Evolutionary conservation across 2,888 invertebrate species (phyloP), one percentile per base, ranked within the genome.

Genomic region (Ectemnius continuus): DNA sequence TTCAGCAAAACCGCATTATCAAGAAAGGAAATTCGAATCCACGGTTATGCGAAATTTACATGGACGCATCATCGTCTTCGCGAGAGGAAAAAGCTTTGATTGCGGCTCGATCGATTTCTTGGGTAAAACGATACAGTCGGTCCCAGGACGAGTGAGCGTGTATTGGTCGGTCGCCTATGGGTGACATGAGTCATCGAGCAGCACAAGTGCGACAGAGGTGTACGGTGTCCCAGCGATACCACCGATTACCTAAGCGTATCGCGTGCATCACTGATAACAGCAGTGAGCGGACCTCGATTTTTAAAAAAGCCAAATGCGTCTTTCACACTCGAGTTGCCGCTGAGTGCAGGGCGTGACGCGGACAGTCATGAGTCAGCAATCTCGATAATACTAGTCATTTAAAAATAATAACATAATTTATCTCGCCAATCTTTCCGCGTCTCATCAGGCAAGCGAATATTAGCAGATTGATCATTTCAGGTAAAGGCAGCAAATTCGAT

Each of bases 141-240:
- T 52, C 26, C n/a, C n/a, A 23, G n/a, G 2, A 48, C 36, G 59
- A 26, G 52, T 61, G 61, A 36, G 8, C 61, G 69, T 62, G 28
- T 64, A 57, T 47, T 11, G 14, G 45, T 47, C 16, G 14, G 45
- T 60, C 60, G 59, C 4, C 36, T 52, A 14, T 52, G 52, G 52
- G 52, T 52, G 16, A 2, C 18, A 26, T 76, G 77, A 78, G 64
- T 78, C 78, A 78, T 58, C 62, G 61, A 26, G 61, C 66, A 73
- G 67, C 68, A 46, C 70, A 52, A 48, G 36, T 36, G 67, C 67
- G 66, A 68, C 70, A 67, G 48, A 69, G 61, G 56, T 45, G 52
- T 20, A 36, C 45, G 36, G 11, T 36, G 61, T 16, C n/a, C 52
- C n/a, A 52, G 46, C 61, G 36, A 13, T 18, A 18, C 28, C 66